phyloP scores from a whole-genome alignment of 1,140 invertebrate genomes.

The Dryas iulia region DNA sequence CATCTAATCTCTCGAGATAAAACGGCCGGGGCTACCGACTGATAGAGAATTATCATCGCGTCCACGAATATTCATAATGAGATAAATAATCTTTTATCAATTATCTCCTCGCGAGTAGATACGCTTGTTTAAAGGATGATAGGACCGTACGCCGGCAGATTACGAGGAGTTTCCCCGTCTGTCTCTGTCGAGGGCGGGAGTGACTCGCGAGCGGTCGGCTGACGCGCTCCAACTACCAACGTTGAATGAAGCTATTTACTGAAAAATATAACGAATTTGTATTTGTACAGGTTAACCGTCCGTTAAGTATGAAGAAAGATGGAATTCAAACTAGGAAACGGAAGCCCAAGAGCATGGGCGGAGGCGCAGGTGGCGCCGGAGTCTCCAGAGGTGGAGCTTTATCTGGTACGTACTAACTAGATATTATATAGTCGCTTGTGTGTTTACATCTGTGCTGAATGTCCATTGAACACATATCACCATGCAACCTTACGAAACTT shows the following conservation, averaged over 20 bases:
- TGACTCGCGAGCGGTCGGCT: constrained; percentile 9
- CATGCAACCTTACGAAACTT: background rate
- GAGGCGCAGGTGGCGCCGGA: constrained; percentile 54
- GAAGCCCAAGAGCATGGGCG: constrained; percentile 87
- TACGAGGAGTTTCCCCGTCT: constrained; percentile 68
- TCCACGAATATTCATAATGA: constrained; percentile 79
- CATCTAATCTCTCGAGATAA: constrained; percentile 78
- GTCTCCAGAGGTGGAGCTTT: constrained; percentile 51
- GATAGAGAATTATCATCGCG: constrained; percentile 78
- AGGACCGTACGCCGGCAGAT: constrained; percentile 63
- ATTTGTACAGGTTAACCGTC: constrained; percentile 86
- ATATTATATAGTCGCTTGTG: background rate
- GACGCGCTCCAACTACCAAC: background rate
- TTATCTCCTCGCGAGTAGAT: constrained; percentile 75
- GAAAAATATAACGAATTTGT: background rate
- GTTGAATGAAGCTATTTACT: background rate
- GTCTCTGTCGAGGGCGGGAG: constrained; percentile 16
- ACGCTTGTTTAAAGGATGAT: constrained; percentile 79
- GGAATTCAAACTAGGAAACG: constrained; percentile 96
- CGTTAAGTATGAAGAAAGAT: constrained; percentile 97
- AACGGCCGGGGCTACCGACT: constrained; percentile 76
- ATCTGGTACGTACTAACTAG: constrained; percentile 47
- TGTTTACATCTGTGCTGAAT: constrained; percentile 3
- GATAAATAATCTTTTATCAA: constrained; percentile 81
- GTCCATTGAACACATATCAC: constrained; percentile 5